Evolutionary conservation across 30 jellyfish, hydroid and myxozoan species (phyloP), one percentile per base, ranked within the genome.

Genomic region (Aurelia aurita complex sp. Pacific): DNA sequence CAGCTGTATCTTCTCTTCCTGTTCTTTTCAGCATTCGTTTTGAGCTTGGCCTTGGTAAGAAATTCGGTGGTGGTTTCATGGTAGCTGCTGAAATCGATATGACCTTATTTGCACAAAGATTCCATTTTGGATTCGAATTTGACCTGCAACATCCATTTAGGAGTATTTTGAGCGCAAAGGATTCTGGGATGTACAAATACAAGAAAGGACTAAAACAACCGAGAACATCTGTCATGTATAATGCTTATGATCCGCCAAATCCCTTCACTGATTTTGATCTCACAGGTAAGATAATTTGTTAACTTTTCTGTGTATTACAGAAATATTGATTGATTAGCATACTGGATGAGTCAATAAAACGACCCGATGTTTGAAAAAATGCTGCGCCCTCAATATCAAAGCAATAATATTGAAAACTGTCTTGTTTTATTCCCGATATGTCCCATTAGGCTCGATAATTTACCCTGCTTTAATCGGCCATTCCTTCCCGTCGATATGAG

Each of bases 31-130:
- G 99, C 16, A 85, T 94, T 29, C 96, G 97, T 16, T 94, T 94
- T 67, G 99, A 94, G 57, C 92, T 94, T 1, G 97, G 99, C 16
- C 97, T 94, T 66, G 99, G 99, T 2, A 95, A 94, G 76, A 78
- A 84, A 62, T 88, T 94, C 65, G 92, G 88, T 46, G 92, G 97
- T 15, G 99, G 99, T 2, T 88, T 94, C 73, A 94, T 94, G 99
- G 97, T 94, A 34, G 99, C 97, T 43, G 99, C 99, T 12, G 99
- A 85, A 34, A 94, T 94, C 63, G 99, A 94, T 55, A 13, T 94
- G 86, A 88, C 99, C 7, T 54, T 94, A 82, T 94, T 94, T 67
- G 99, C 97, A 16, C 92, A 94, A 53, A 77, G 99, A 63, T 67
- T 83, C 90, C 83, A 94, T 40, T 85, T 94, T 70, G 97, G 94